Evolutionary conservation across 2,113 vertebrate species (phyloP).

Genomic region (Pachyramphus minor): DNA sequence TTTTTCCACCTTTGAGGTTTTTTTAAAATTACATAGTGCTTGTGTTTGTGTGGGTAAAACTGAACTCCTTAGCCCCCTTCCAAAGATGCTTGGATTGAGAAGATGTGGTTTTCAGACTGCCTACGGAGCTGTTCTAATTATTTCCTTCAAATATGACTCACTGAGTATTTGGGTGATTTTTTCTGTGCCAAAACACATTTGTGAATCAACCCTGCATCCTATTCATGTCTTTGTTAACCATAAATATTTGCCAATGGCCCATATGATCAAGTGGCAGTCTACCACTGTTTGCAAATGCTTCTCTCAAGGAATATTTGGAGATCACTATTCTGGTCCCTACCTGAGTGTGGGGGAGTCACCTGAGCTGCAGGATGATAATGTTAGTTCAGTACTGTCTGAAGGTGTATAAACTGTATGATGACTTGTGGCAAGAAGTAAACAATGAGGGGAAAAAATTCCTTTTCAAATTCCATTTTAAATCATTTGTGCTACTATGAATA

Average conservation of each 20-base stretch:
- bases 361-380: background rate
- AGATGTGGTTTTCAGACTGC: background rate
- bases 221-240: background rate
- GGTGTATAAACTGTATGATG: background rate
- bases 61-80: background rate
- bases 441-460: background rate
- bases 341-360: background rate
- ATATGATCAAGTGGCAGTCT: background rate
- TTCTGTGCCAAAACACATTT: background rate
- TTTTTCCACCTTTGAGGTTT: background rate
- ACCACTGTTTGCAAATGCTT: background rate
- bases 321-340: background rate
- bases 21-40: background rate
- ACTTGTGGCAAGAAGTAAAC: background rate
- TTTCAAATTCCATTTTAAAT: background rate
- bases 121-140: background rate
- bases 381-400: background rate
- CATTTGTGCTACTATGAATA: background rate
- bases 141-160: background rate
- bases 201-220: background rate
- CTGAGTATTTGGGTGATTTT: background rate
- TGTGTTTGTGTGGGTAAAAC: background rate
- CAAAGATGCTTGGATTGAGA: background rate
- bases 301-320: background rate
- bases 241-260: slow-evolving; percentile 22